Evolutionary conservation across 2,113 vertebrate genomes (phyloP), one percentile per base, ranked within the genome.

Genomic region (Pygoscelis antarcticus): DNA sequence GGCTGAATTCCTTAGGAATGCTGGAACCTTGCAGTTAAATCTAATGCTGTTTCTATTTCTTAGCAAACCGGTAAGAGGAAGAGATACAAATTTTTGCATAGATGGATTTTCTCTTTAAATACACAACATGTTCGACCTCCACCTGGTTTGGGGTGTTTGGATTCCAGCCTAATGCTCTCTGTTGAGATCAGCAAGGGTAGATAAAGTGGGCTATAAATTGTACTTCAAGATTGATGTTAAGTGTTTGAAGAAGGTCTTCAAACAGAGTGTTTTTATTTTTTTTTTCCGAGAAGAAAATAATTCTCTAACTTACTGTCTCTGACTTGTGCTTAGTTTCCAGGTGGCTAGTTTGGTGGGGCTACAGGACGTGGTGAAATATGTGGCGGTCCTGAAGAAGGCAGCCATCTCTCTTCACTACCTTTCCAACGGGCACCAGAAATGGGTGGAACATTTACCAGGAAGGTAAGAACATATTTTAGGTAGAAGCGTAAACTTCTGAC

Each of bases 341-440:
- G 95, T 97, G 0, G 98, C 99, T 18, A 93, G 97, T 83, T 98
- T 99, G 87, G 98, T 99, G 52, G 99, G 99, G 52, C 95, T 99
- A 16, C 99, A 99, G 66, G 99, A 99, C 1, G 36, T 55, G 0
- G 99, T 99, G 83, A 99, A 98, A 64, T 98, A 99, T 0, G 94
- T 99, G 30, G 99, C 98, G 0, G 98, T 99, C 55, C 96, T 99
- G 89, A 99, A 99, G 98, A 99, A 98, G 94, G 95, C 97, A 0
- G 98, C 97, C 2, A 90, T 99, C 36, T 99, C 99, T 22, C 98
- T 99, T 47, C 98, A 99, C 88, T 99, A 99, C 95, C 98, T 99
- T 80, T 99, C 99, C 93, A 99, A 99, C 1, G 99, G 99, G 49
- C 99, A 99, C 97, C 99, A 99, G 52, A 99, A 99, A 85, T 99